Conservation (phyloP, 2,888 invertebrate genomes). For the Aporophyla nigra region DNA sequence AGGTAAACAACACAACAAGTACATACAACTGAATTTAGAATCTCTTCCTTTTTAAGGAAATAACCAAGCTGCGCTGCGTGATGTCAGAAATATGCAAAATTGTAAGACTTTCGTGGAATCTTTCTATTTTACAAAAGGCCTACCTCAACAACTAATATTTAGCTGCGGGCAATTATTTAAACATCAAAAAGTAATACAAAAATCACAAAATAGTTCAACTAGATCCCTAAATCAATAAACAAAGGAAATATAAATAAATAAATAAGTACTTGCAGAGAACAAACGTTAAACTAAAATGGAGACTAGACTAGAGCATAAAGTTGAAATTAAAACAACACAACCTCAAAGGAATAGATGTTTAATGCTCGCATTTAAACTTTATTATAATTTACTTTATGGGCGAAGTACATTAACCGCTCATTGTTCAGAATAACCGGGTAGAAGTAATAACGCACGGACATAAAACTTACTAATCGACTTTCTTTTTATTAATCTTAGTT, state of each 20-base stretch:
- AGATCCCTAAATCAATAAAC: constrained; percentile 1
- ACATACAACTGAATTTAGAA: too few relatives aligned
- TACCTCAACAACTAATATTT: neutral
- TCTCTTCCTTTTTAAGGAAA: too few relatives aligned
- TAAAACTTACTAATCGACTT: constrained; percentile 6
- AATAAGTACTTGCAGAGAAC: constrained; percentile 23
- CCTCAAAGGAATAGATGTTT: constrained; percentile 48
- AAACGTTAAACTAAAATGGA: constrained; percentile 34
- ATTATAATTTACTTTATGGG: constrained; percentile 56
- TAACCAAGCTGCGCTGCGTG: neutral
- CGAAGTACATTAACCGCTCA: constrained; percentile 26
- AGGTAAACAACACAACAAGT: too few relatives aligned
- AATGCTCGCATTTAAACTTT: constrained; percentile 55
- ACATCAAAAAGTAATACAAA: neutral
- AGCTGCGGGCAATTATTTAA: neutral
- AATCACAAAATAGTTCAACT: neutral
- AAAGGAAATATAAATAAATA: constrained; percentile 35
- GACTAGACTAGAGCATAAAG: constrained; percentile 35
- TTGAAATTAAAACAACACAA: constrained; percentile 43
- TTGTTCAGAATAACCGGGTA: constrained; percentile 22
- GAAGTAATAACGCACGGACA: constrained; percentile 9
- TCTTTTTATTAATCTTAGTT: neutral
- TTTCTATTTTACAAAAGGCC: neutral
- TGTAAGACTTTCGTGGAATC: neutral
- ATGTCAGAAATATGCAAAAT: neutral